Evolutionary conservation across 2,797 vertebrate species (phyloP).

Genomic region (Melanotaenia trifasciata): DNA sequence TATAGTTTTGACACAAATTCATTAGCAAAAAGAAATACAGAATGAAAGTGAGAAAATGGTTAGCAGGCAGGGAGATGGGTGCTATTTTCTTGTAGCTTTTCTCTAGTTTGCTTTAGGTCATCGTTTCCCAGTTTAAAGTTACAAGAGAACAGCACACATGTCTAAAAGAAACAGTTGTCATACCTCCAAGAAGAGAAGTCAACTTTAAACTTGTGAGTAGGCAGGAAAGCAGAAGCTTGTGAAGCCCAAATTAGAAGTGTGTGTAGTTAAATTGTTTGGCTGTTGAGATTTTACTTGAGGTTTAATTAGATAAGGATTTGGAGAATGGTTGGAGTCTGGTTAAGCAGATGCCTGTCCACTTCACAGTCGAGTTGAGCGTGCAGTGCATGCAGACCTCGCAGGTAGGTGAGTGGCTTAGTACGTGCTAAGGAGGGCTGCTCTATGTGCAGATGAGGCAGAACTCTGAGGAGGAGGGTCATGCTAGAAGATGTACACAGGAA

Average conservation of each 20-base stretch:
- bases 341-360: slow-evolving; percentile 84
- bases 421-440: slow-evolving; percentile 79
- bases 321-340: slow-evolving; percentile 55
- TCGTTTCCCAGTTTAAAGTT: slow-evolving; percentile 59
- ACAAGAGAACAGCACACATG: slow-evolving; percentile 84
- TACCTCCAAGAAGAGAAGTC: slow-evolving; percentile 65
- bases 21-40: slow-evolving; percentile 76
- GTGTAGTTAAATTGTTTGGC: slow-evolving; percentile 38
- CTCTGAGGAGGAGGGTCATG: slow-evolving; percentile 98
- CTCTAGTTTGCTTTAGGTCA: slow-evolving; percentile 41
- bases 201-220: slow-evolving; percentile 81
- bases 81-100: slow-evolving; percentile 83
- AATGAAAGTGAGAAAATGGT: slow-evolving; percentile 80
- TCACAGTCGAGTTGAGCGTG: slow-evolving; percentile 86
- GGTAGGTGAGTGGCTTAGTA: slow-evolving; percentile 78
- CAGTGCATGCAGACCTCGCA: slow-evolving; percentile 87
- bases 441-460: slow-evolving; percentile 93
- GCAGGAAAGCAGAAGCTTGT: slow-evolving; percentile 68
- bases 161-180: slow-evolving; percentile 60
- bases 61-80: slow-evolving; percentile 79
- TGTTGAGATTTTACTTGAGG: slow-evolving; percentile 19
- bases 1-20: slow-evolving; percentile 58
- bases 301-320: slow-evolving; percentile 45
- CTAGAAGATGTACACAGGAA: slow-evolving; percentile 99
- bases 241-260: slow-evolving; percentile 44